Base-by-base conservation (phyloP, 2,113 vertebrate genomes). In the Meleagris gallopavo region DNA sequence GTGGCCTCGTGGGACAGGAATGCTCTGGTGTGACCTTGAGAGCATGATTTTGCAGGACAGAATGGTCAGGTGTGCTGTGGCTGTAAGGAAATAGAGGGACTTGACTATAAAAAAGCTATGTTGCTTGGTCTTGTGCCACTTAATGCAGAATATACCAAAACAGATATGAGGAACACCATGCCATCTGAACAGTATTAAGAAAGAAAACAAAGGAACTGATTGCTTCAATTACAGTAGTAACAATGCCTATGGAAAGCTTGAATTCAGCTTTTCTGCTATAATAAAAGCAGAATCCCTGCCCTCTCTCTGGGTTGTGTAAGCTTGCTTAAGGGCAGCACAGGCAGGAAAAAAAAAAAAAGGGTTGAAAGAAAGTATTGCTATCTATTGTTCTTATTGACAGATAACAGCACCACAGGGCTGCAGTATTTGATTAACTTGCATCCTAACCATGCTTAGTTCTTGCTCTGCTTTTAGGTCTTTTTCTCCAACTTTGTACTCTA, bases 1-100 rank as follows among this genome's bases (percentile, higher is more conserved):
- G 70, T 74, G 60, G 83, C 83, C 96, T 83, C 58, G 0, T 54
- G 92, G 83, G 93, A 88, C 61, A 30, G 2, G 54, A 61, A 15
- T 89, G 89, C 93, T 89, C 86, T 0, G 1, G 83, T 46, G 38
- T 88, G 94, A 96, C 95, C 96, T 97, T 97, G 93, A 91, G 55
- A 61, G n/a, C 1, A 0, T 38, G 75, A 60, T 86, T 93, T 91
- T 91, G 46, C 89, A 72, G 82, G 75, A 74, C 70, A 85, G 38
- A 54, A 11, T 36, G 87, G 78, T 22, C 71, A 92, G 70, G 24
- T 64, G 16, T 41, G 27, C 66, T 22, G 4, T n/a, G 80, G 21
- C 43, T 88, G 36, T 54, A 41, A 45, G 64, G 43, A 61, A 54
- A 24, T 58, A 14, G 70, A 85, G n/a, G 62, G 40, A 6, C 24